Base-by-base conservation (phyloP, 2,888 invertebrate species). In the Cantharis nigra region DNA sequence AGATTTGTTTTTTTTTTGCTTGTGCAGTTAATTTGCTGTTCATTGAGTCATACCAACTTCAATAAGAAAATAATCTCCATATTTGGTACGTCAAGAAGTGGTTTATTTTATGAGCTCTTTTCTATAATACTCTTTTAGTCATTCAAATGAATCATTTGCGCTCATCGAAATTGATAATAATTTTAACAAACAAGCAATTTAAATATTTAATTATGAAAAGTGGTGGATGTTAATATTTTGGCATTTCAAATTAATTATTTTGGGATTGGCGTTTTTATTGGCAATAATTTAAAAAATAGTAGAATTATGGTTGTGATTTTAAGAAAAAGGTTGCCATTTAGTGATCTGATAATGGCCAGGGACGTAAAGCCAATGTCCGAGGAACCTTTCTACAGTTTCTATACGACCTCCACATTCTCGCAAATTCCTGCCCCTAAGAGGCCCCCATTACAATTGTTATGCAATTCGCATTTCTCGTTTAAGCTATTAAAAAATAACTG, bases 341-440 rank as follows among this genome's bases (percentile, higher is more conserved):
- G 33, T 78, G 70, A 76, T 79, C 69, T 75, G 74, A 77, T 79
- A 76, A 75, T 79, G 81, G 79, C 80, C 81, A 82, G 81, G 81
- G 82, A 71, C 82, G 75, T 76, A 74, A 76, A 78, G 80, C 78
- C 81, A 80, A 80, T 79, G 80, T 73, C 81, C 81, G 79, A 80
- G 75, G 64, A 80, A 81, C 80, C 79, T 80, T 79, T 76, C 78
- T 65, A 72, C 75, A 78, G 75, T 74, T 76, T 80, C 77, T 33
- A 26, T 70, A 74, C 77, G 76, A 78, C 79, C 81, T 80, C 79
- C 77, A 79, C 76, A 79, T 80, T 81, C 81, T 71, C 76, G 76
- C 78, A 75, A 78, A 76, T 69, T 78, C 20, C 72, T 78, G 74
- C 76, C 76, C 78, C 78, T 73, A 78, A 71, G 74, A 76, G 78